Evolutionary conservation across 35 echinoderm and acorn worm genomes (phyloP).

Genomic region (Strongylocentrotus purpuratus): DNA sequence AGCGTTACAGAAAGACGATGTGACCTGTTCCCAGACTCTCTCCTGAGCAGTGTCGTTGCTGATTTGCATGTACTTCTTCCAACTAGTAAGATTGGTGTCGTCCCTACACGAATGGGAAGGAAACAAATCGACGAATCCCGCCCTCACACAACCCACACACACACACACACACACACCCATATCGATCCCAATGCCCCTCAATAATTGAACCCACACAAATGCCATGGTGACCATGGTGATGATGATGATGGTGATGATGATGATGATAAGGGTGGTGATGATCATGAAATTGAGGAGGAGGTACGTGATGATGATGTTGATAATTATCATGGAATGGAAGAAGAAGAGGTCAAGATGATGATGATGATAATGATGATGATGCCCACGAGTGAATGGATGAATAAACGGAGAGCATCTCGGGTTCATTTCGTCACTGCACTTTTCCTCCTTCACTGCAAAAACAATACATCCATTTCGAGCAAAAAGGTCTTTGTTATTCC

Average conservation of each 20-base stretch:
- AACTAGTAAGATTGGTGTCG: too few species aligned
- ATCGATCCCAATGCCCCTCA: too few species aligned
- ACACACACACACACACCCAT: too few species aligned
- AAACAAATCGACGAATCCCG: too few species aligned
- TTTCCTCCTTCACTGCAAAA: slow-evolving; percentile 8
- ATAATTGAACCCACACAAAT: too few species aligned
- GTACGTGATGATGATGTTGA: background rate
- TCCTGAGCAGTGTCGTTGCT: too few species aligned
- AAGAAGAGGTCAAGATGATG: background rate
- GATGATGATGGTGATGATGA: background rate
- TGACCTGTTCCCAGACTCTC: too few species aligned
- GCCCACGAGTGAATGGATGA: background rate
- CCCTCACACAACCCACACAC: too few species aligned
- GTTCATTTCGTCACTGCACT: slow-evolving; percentile 16
- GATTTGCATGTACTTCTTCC: too few species aligned
- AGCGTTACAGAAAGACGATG: too few species aligned
- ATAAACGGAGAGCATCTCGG: background rate
- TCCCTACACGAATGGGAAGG: too few species aligned
- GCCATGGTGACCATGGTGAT: background rate
- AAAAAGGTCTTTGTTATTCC: slow-evolving; percentile 33
- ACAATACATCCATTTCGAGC: slow-evolving; percentile 6
- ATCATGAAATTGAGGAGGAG: background rate
- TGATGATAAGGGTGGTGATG: background rate
- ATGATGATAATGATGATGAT: background rate
- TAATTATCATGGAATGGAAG: background rate